Base-by-base conservation (phyloP, 2,888 invertebrate species). In the Rotaria socialis region DNA sequence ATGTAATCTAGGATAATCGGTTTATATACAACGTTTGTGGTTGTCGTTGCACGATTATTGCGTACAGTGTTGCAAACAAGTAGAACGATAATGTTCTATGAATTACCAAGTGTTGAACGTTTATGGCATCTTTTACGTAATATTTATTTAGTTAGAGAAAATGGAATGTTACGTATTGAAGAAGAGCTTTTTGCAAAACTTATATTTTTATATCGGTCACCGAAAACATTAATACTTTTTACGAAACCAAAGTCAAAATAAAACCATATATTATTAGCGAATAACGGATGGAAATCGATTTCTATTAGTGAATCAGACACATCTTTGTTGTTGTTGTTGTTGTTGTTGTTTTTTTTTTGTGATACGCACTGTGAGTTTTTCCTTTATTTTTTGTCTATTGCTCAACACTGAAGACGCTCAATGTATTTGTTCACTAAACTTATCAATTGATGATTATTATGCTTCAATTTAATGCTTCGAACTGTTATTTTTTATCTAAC, bases 1-100 rank as follows among this genome's bases (percentile, higher is more conserved):
- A 16, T 52, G 11, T 16, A 67, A 43, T 35, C 16, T 93, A 97
- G 97, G 88, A 97, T 99, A 89, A 95, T 98, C 90, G 97, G 97
- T 43, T 92, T 98, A 89, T 99, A 99, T 92, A 95, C 96, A 22
- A 96, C 97, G 16, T 94, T 97, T 90, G 97, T 99, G 88, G 94
- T 98, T 91, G 94, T 98, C 89, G 95, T 96, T 88, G 96, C 96
- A 88, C 94, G 96, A 88, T 93, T 97, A 88, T 94, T 97, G 88
- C 94, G 97, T 88, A 94, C 95, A 47, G 94, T 95, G 91, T 94
- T 95, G 92, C 96, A 95, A 85, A 94, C 95, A 90, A 96, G 95
- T 89, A 94, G 94, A 88, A 95, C 94, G 92, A 93, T 93, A 86
- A 93, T 93, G 92, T 93, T 93, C 89, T 92, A 92, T 87, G 93